Percentiles rank a stretch among this genome's conserved stretches.
These are phyloP conservation scores for Drosophila guanche DNA, from an alignment of 1,140 invertebrate species.

Conservation along the genomic window DNA sequence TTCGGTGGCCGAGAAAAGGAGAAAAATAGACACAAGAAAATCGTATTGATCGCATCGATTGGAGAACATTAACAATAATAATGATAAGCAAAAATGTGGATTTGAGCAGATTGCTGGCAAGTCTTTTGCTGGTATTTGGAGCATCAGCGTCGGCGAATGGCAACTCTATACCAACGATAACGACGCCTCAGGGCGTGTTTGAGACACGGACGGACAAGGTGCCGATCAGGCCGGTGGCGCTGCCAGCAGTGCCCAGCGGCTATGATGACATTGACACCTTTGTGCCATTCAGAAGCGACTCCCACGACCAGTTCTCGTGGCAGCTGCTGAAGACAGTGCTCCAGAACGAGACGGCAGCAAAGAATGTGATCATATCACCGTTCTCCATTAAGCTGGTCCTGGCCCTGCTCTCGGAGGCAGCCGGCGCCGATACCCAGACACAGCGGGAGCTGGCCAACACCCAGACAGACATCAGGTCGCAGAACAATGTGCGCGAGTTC, in stretches of 20 bases:
- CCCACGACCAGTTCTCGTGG: slow-evolving; percentile 86
- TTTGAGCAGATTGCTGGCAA: slow-evolving; percentile 18
- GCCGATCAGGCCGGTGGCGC: slow-evolving; percentile 12
- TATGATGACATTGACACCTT: slow-evolving; percentile 85
- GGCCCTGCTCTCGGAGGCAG: slow-evolving; percentile 89
- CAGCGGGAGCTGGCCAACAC: slow-evolving; percentile 86
- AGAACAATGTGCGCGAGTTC: slow-evolving; percentile 83
- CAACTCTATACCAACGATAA: slow-evolving; percentile 60
- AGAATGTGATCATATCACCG: slow-evolving; percentile 90
- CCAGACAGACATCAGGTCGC: slow-evolving; percentile 83
- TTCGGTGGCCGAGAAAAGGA: slow-evolving; percentile 35
- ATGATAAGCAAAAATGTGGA: slow-evolving; percentile 47
- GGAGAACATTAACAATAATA: slow-evolving; percentile 29
- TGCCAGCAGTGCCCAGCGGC: not conserved
- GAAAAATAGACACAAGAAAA: slow-evolving; percentile 32
- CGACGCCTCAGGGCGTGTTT: slow-evolving; percentile 69
- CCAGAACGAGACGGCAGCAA: slow-evolving; percentile 83
- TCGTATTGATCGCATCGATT: slow-evolving; percentile 16
- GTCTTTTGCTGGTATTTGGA: slow-evolving; percentile 28
- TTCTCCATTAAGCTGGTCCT: slow-evolving; percentile 90
- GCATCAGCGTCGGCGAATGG: slow-evolving; percentile 20
- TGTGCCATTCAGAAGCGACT: slow-evolving; percentile 85
- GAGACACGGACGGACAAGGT: slow-evolving; percentile 61
- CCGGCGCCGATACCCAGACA: slow-evolving; percentile 86
- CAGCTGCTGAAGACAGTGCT: slow-evolving; percentile 84